A percentile compares a stretch with the other conserved stretches of the same genome.
Conservation (phyloP, 2,113 vertebrate species). For the Pundamilia nyererei region DNA sequence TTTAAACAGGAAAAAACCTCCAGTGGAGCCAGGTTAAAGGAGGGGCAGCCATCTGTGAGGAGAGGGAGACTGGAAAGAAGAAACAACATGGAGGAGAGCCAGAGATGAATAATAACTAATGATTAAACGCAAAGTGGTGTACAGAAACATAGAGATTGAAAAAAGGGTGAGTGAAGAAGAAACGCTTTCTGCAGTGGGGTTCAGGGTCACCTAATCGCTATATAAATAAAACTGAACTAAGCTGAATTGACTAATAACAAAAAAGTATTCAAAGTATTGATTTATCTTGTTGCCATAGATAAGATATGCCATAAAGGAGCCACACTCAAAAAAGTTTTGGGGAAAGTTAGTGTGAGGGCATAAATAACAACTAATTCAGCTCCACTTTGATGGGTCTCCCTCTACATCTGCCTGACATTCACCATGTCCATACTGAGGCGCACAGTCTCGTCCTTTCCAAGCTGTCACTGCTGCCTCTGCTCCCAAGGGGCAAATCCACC, state of each 20-base stretch:
- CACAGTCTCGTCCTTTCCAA: slow-evolving; percentile 8
- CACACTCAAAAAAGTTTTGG: neutral
- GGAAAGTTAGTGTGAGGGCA: neutral
- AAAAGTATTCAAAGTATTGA: neutral
- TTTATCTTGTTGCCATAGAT: neutral
- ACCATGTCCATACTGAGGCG: neutral
- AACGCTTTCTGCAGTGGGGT: neutral
- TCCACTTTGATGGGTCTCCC: slow-evolving; percentile 14
- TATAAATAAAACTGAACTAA: neutral
- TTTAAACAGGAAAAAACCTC: neutral
- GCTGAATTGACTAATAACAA: neutral
- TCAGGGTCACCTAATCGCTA: neutral
- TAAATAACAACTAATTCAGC: slow-evolving; percentile 12
- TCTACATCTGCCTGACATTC: slow-evolving; percentile 25
- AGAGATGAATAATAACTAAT: neutral
- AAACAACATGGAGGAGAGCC: neutral
- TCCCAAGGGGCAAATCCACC: neutral
- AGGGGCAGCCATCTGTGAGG: neutral
- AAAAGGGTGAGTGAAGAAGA: neutral
- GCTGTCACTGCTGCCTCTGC: neutral
- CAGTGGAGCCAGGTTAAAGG: neutral
- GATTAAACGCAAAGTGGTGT: neutral
- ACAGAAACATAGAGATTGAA: neutral
- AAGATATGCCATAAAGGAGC: neutral
- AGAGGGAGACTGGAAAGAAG: neutral